phyloP scores from a whole-genome alignment of 2,888 invertebrate species.

The Eurois occulta region DNA sequence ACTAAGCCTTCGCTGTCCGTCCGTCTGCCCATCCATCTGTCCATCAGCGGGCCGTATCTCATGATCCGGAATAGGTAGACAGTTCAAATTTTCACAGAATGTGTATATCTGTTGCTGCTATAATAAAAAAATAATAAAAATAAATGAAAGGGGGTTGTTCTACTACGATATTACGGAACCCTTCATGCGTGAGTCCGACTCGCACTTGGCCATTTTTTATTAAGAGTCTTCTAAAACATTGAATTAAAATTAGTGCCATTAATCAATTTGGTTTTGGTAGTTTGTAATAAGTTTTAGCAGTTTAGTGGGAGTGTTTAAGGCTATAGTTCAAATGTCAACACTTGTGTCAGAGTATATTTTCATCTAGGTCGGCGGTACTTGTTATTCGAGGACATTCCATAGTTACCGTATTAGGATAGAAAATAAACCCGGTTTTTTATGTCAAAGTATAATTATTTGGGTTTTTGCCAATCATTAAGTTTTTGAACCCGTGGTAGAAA shows the following conservation, averaged over 20 bases:
- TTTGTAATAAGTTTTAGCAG: constrained; percentile 26
- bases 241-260: constrained; percentile 54
- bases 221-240: constrained; percentile 41
- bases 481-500: constrained; percentile 1
- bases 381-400: constrained; percentile 23
- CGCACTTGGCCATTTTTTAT: no score
- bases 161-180: no score
- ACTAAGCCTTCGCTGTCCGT: no score
- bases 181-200: no score
- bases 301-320: constrained; percentile 47
- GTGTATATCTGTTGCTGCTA: no score
- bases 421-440: not conserved
- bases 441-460: not conserved
- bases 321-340: constrained; percentile 59
- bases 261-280: constrained; percentile 54
- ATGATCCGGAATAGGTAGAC: no score
- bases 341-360: constrained; percentile 31
- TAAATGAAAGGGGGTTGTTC: no score
- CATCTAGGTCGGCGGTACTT: constrained; percentile 15
- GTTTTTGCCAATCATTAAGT: not conserved
- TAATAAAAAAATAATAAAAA: no score
- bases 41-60: no score
- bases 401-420: constrained; percentile 1
- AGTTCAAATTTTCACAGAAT: no score
- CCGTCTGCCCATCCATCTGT: no score